Conservation (phyloP, 2,888 invertebrate genomes). For the Nematopogon swammerdamellus region DNA sequence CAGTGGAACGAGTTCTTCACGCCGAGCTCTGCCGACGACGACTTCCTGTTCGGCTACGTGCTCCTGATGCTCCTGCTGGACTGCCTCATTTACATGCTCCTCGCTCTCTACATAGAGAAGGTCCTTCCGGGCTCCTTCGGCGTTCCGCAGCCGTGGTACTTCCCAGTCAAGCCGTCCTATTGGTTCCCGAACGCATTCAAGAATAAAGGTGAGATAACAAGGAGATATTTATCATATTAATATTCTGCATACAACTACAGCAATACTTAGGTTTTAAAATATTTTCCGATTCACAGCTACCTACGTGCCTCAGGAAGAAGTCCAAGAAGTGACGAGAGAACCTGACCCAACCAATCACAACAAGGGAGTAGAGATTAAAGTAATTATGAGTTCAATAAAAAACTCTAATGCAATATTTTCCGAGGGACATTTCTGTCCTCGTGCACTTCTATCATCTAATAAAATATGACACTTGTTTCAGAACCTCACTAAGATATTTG, state of each 20-base stretch:
- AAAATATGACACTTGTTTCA: slow-evolving; percentile 23
- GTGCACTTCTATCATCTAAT: too few species aligned
- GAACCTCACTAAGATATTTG: slow-evolving; percentile 62
- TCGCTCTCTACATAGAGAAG: slow-evolving; percentile 84
- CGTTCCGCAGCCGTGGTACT: slow-evolving; percentile 79
- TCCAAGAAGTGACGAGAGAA: slow-evolving; percentile 30
- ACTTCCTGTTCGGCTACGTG: slow-evolving; percentile 65
- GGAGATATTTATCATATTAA: too few species aligned
- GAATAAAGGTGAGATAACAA: slow-evolving; percentile 2
- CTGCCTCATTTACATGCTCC: slow-evolving; percentile 63
- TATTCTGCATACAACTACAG: too few species aligned
- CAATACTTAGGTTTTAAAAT: background rate
- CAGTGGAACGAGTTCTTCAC: slow-evolving; percentile 63
- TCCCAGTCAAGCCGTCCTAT: slow-evolving; percentile 60
- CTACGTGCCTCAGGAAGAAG: slow-evolving; percentile 11
- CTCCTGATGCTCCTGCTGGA: slow-evolving; percentile 72
- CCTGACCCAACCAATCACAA: slow-evolving; percentile 40
- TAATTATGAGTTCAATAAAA: slow-evolving; percentile 22
- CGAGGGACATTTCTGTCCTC: too few species aligned
- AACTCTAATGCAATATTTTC: background rate
- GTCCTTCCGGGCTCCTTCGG: slow-evolving; percentile 85
- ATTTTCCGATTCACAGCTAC: slow-evolving; percentile 8
- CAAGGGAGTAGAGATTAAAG: slow-evolving; percentile 46
- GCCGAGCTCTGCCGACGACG: slow-evolving; percentile 64
- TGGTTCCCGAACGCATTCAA: slow-evolving; percentile 36